Conservation (phyloP, 1,140 invertebrate species). For the Zaprionus gabonicus region DNA sequence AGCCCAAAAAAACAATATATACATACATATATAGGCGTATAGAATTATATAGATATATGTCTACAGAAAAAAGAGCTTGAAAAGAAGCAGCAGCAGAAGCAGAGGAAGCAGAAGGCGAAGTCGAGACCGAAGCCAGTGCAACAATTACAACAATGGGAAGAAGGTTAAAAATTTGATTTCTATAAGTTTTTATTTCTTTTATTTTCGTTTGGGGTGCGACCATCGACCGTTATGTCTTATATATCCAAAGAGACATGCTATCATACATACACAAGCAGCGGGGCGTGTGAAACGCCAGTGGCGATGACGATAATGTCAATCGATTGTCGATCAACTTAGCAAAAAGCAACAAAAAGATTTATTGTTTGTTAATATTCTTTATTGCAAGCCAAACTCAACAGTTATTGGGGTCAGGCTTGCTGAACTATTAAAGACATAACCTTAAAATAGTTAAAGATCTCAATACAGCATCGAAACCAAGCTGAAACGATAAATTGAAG, state of each 20-base stretch:
- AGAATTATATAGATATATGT: neutral
- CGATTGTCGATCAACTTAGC: neutral
- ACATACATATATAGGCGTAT: neutral
- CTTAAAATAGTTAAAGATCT: conserved; percentile 3
- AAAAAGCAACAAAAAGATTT: neutral
- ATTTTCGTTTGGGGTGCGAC: conserved; percentile 11
- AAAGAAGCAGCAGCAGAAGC: neutral
- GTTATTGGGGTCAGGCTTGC: neutral
- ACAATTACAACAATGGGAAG: conserved; percentile 21
- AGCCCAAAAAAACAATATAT: neutral
- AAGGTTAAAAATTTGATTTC: conserved; percentile 33
- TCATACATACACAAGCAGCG: conserved; percentile 2
- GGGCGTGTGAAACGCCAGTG: conserved; percentile 4
- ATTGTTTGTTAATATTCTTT: neutral
- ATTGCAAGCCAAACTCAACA: neutral
- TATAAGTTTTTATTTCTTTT: conserved; percentile 10
- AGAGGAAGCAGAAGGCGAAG: neutral
- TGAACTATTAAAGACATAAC: neutral
- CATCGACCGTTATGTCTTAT: conserved; percentile 18
- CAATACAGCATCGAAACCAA: neutral
- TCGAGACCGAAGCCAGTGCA: conserved; percentile 1
- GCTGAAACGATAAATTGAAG: neutral
- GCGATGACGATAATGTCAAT: conserved; percentile 8
- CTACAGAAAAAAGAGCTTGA: neutral
- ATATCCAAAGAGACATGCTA: neutral